Evolutionary conservation across 64 coral and sea anemone genomes (phyloP).

Genomic region (Catalaphyllia jardinei): DNA sequence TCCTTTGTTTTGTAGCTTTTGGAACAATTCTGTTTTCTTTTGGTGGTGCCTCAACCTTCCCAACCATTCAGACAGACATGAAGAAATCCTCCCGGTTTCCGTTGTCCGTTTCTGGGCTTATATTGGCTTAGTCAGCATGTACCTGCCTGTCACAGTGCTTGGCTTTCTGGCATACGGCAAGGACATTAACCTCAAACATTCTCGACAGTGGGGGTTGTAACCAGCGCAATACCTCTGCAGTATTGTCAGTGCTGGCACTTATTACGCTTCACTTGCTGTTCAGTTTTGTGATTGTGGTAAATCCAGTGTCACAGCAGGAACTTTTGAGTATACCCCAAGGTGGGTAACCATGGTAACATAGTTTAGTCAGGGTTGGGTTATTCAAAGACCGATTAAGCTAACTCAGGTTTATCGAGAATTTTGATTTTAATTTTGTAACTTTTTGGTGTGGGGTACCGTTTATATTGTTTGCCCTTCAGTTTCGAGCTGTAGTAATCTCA

Average conservation of each 20-base stretch:
- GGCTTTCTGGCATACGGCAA: slow-evolving; percentile 83
- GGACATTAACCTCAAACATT: slow-evolving; percentile 67
- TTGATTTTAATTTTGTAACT: too few species aligned
- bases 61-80: slow-evolving; percentile 96
- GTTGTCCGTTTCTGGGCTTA: slow-evolving; percentile 67
- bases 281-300: slow-evolving; percentile 91
- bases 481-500: too few species aligned
- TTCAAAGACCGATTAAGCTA: too few species aligned
- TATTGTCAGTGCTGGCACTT: slow-evolving; percentile 51
- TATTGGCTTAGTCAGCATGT: slow-evolving; percentile 74
- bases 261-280: slow-evolving; percentile 82
- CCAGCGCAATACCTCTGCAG: not conserved
- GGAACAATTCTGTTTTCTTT: slow-evolving; percentile 93
- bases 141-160: slow-evolving; percentile 79
- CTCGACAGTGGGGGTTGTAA: slow-evolving; percentile 48
- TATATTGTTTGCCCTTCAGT: too few species aligned
- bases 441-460: too few species aligned
- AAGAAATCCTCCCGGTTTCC: slow-evolving; percentile 68
- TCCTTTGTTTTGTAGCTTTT: slow-evolving; percentile 65
- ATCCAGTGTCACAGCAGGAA: slow-evolving; percentile 91
- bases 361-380: too few species aligned
- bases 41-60: slow-evolving; percentile 88
- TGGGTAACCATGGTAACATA: slow-evolving; percentile 20
- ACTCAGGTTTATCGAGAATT: too few species aligned
- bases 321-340: slow-evolving; percentile 59